Evolutionary conservation across 1,140 invertebrate species (phyloP).

Genomic region (Meloidogyne exigua): DNA sequence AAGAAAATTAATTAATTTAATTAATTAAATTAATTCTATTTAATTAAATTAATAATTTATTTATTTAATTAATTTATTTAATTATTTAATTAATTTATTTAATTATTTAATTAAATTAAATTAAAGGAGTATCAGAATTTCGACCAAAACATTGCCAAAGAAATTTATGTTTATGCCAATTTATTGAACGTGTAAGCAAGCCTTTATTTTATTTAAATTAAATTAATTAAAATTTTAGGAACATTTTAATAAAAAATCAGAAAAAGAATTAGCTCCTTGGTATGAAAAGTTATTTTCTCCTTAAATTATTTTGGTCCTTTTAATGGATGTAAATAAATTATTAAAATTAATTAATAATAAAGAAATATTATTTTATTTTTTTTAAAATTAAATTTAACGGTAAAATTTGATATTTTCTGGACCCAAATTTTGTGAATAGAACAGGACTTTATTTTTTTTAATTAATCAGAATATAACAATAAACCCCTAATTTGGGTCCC

Average conservation of each 20-base stretch:
- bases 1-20: too few relatives aligned
- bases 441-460: too few relatives aligned
- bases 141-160: slow-evolving; percentile 46
- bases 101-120: too few relatives aligned
- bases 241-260: slow-evolving; percentile 12
- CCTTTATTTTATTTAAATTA: slow-evolving; percentile 3
- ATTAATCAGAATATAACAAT: too few relatives aligned
- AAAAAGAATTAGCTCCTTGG: slow-evolving; percentile 16
- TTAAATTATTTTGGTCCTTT: background rate
- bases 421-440: too few relatives aligned
- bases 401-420: too few relatives aligned
- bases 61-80: too few relatives aligned
- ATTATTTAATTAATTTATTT: background rate
- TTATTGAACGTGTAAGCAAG: slow-evolving; percentile 33
- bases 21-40: background rate
- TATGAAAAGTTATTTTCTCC: slow-evolving; percentile 19
- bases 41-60: slow-evolving; percentile 37
- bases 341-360: too few relatives aligned
- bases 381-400: too few relatives aligned
- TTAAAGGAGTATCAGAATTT: slow-evolving; percentile 51
- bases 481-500: too few relatives aligned
- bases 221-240: slow-evolving; percentile 10
- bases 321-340: too few relatives aligned
- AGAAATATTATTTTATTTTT: too few relatives aligned
- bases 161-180: slow-evolving; percentile 45